Conservation (phyloP, 2,797 vertebrate genomes). For the Peromyscus aztecus region DNA sequence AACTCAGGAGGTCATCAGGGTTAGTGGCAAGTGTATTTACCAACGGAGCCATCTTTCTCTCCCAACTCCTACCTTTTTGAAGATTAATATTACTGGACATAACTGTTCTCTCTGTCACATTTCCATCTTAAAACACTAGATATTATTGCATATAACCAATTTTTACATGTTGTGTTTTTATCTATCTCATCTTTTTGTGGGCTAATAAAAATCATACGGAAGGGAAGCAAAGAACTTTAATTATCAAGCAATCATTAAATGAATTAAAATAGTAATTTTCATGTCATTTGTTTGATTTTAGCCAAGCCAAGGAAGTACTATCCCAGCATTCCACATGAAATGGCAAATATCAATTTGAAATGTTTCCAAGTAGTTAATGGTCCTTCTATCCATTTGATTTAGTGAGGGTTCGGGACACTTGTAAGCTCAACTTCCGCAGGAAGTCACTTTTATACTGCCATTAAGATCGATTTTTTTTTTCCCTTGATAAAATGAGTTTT, state of each 20-base stretch:
- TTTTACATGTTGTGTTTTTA: conserved; percentile 63
- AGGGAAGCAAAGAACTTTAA: conserved; percentile 78
- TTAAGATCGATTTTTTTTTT: conserved; percentile 44
- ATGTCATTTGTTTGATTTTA: conserved; percentile 75
- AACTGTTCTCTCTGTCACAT: background rate
- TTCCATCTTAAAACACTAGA: background rate
- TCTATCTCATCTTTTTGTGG: conserved; percentile 67
- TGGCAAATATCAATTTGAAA: conserved; percentile 80
- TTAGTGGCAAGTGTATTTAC: background rate
- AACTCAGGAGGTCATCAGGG: background rate
- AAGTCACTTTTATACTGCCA: conserved; percentile 67
- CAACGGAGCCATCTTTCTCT: background rate
- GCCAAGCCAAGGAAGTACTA: conserved; percentile 66
- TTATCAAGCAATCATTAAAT: conserved; percentile 81
- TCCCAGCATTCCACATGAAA: conserved; percentile 70
- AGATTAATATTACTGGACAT: background rate
- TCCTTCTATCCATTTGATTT: conserved; percentile 70
- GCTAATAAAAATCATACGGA: conserved; percentile 61
- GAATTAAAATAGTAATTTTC: conserved; percentile 83
- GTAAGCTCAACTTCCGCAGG: conserved; percentile 68
- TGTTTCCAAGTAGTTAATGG: conserved; percentile 76
- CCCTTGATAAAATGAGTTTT: conserved; percentile 73
- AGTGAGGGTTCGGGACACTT: conserved; percentile 70
- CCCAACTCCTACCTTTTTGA: background rate
- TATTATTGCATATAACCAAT: conserved; percentile 33